These are phyloP conservation scores for Nephrotoma appendiculata DNA, from an alignment of 2,888 invertebrate species.

Conservation along the genomic window DNA sequence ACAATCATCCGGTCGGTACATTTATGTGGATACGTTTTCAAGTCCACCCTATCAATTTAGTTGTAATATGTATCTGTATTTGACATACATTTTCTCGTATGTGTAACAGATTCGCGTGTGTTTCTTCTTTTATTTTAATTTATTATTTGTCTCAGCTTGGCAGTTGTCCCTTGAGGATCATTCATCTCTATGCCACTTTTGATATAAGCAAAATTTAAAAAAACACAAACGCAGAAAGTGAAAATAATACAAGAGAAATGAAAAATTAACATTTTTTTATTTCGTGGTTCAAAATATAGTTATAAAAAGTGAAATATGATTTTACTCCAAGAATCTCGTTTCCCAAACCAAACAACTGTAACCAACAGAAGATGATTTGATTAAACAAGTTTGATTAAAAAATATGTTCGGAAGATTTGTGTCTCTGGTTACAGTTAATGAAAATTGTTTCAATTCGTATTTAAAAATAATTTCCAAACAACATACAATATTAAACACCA, in stretches of 20 bases:
- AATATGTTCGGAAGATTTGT: too few relatives aligned
- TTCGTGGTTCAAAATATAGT: background rate
- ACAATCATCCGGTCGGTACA: background rate
- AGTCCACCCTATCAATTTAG: conserved; percentile 2
- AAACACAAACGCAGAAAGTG: background rate
- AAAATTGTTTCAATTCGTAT: too few relatives aligned
- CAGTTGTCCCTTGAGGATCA: conserved; percentile 5
- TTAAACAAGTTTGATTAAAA: too few relatives aligned
- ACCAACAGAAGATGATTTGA: too few relatives aligned
- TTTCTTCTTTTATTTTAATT: background rate
- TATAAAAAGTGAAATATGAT: background rate
- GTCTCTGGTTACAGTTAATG: too few relatives aligned
- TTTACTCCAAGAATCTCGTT: background rate
- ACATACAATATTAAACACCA: too few relatives aligned
- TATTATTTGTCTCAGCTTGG: conserved; percentile 5
- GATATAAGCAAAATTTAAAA: background rate
- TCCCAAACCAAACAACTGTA: background rate
- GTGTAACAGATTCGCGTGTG: background rate
- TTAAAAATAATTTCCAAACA: too few relatives aligned
- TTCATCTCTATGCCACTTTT: background rate
- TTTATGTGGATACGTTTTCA: background rate
- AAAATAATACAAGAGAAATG: background rate
- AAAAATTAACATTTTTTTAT: background rate
- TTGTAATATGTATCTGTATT: background rate
- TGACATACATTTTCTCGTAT: background rate